Conservation (phyloP, 2,797 vertebrate genomes). For the Melanogrammus aeglefinus region DNA sequence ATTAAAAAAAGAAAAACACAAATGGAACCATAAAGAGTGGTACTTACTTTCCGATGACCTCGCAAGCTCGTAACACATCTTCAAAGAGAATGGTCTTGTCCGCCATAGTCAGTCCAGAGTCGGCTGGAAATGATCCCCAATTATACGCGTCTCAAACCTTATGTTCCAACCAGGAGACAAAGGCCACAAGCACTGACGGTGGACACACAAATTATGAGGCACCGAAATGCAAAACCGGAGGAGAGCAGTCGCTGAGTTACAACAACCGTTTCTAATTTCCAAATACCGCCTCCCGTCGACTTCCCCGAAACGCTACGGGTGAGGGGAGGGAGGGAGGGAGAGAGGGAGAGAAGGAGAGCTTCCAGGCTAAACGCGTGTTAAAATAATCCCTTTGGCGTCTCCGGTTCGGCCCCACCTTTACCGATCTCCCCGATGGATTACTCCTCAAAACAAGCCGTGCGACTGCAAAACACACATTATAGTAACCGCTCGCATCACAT, state of each 20-base stretch:
- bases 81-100: conserved; percentile 96
- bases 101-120: conserved; percentile 84
- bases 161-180: conserved; percentile 37
- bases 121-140: conserved; percentile 62
- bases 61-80: conserved; percentile 97
- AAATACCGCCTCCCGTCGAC: conserved; percentile 39
- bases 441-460: conserved; percentile 35
- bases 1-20: not conserved
- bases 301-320: conserved; percentile 7
- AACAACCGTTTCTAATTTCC: conserved; percentile 45
- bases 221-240: no score
- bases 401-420: conserved; percentile 72
- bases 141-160: conserved; percentile 51
- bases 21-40: conserved; percentile 9
- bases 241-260: conserved; percentile 36
- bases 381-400: conserved; percentile 50
- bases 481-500: conserved; percentile 37
- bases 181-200: conserved; percentile 38
- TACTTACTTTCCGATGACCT: conserved; percentile 98
- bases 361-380: conserved; percentile 36
- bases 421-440: conserved; percentile 54
- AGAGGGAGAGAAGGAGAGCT: conserved; percentile 26
- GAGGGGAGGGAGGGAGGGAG: no score
- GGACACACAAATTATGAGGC: conserved; percentile 13
- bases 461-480: conserved; percentile 41